These are phyloP conservation scores for Caranx ignobilis DNA, from an alignment of 2,113 vertebrate genomes.

Conservation along the genomic window DNA sequence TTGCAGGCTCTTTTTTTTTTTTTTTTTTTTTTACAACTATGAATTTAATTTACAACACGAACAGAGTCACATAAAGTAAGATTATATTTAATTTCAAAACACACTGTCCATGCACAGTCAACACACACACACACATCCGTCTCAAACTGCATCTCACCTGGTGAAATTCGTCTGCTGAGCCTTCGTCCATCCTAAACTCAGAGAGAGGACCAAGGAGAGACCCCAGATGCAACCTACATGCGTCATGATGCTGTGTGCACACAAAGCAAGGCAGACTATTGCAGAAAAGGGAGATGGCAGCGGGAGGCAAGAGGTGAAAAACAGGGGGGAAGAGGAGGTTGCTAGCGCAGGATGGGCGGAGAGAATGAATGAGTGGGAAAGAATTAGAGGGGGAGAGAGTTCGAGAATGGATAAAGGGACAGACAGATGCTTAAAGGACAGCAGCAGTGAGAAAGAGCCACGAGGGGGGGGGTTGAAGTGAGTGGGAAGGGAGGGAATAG, in stretches of 20 bases:
- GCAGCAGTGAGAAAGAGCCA: slow-evolving; percentile 35
- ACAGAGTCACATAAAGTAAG: neutral
- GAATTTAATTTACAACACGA: neutral
- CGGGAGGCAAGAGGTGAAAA: slow-evolving; percentile 60
- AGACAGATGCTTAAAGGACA: slow-evolving; percentile 43
- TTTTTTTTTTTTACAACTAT: neutral
- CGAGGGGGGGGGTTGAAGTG: slow-evolving; percentile 56
- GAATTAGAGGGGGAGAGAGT: slow-evolving; percentile 32
- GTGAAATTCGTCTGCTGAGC: slow-evolving; percentile 76
- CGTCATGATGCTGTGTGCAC: slow-evolving; percentile 69
- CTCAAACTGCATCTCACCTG: slow-evolving; percentile 70
- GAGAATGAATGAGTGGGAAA: slow-evolving; percentile 60
- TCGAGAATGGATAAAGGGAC: slow-evolving; percentile 18
- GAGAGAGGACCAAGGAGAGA: slow-evolving; percentile 67
- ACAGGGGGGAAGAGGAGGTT: slow-evolving; percentile 35
- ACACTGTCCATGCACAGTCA: neutral
- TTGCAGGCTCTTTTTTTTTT: neutral
- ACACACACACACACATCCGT: neutral
- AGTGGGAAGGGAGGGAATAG: slow-evolving; percentile 20
- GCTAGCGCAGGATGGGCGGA: slow-evolving; percentile 53
- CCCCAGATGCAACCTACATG: slow-evolving; percentile 59
- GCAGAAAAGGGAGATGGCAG: slow-evolving; percentile 40
- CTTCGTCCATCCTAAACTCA: slow-evolving; percentile 66
- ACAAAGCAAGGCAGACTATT: slow-evolving; percentile 31
- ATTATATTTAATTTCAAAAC: neutral